Base-by-base conservation (phyloP, 1,140 invertebrate genomes). In the Globodera rostochiensis region DNA sequence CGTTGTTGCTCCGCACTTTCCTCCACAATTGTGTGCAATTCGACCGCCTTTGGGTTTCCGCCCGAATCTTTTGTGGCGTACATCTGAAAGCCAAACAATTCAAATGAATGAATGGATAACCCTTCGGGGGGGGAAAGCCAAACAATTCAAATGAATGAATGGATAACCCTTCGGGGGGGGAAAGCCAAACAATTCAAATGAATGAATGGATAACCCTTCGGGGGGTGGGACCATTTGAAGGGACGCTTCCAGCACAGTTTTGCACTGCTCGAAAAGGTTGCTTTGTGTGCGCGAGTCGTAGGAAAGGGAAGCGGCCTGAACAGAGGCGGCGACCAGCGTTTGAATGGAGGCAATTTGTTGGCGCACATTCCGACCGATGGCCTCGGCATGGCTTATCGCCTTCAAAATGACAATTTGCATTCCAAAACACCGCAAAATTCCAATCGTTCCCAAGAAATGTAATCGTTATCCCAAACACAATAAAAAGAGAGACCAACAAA, bases 161-260 rank as follows among this genome's bases (percentile, higher is more conserved):
- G n/a, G n/a, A n/a, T n/a, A n/a, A n/a, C n/a, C n/a, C n/a, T n/a
- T n/a, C n/a, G n/a, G n/a, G n/a, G n/a, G n/a, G n/a, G n/a, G 57
- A 60, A 60, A 57, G 6, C 4, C 47, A 7, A 19, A 3, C 36
- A 25, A 45, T 13, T 47, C 15, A 49, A n/a, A 57, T 75, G 0
- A 49, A n/a, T n/a, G n/a, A n/a, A n/a, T n/a, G n/a, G n/a, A n/a
- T n/a, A n/a, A 36, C 36, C 36, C 36, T 36, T 36, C 36, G 36
- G 15, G 9, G 74, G 73, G 53, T 46, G 45, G 75, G 25, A 74
- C 60, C 47, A 83, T 21, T 87, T 96, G 95, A 11, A 95, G 90
- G 11, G 94, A 93, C 13, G 95, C 94, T 91, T 99, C 97, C 0
- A 94, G 93, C 19, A 98, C 95, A 0, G 96, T 97, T 90, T 97